Evolutionary conservation across 2,888 invertebrate species (phyloP), one percentile per base, ranked within the genome.

Genomic region (Euclidia mi): DNA sequence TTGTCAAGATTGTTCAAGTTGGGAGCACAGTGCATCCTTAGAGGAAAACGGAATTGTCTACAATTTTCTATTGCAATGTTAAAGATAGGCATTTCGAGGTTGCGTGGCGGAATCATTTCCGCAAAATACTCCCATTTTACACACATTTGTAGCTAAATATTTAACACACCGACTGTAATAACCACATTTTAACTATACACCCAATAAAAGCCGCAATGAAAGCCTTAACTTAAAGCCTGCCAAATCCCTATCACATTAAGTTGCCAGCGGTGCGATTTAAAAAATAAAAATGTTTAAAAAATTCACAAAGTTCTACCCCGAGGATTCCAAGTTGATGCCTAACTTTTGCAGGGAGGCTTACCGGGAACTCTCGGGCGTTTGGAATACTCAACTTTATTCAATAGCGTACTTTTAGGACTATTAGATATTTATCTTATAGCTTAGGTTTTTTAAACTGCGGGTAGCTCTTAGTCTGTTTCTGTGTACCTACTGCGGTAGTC

Each of bases 211-310:
- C 11, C 34, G 2, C 34, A 53, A 18, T 32, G 53, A 63, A 59
- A 48, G 38, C n/a, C 38, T 7, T 46, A 61, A 76, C 65, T 65
- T 46, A 62, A 76, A 75, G 58, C 61, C 56, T 60, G 52, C 71
- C 58, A 81, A 82, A 82, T 79, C 79, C 72, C 71, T 65, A 67
- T 67, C 60, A 70, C 71, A 53, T 66, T 68, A 72, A 76, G 70
- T 76, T 79, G 70, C 68, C 59, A 62, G 57, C 71, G 75, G 63
- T 42, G 78, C 78, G 82, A 83, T 85, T 86, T 86, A 80, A 87
- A 89, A 88, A 89, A 84, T 81, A 86, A 87, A 88, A 87, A 72
- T 78, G 74, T 81, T 84, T 82, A 78, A 87, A 81, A 85, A 87
- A 84, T 87, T 85, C 84, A 59, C 52, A 69, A 90, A 89, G 71